Conservation (phyloP, 2,113 vertebrate genomes). For the Puffinus mauretanicus region DNA sequence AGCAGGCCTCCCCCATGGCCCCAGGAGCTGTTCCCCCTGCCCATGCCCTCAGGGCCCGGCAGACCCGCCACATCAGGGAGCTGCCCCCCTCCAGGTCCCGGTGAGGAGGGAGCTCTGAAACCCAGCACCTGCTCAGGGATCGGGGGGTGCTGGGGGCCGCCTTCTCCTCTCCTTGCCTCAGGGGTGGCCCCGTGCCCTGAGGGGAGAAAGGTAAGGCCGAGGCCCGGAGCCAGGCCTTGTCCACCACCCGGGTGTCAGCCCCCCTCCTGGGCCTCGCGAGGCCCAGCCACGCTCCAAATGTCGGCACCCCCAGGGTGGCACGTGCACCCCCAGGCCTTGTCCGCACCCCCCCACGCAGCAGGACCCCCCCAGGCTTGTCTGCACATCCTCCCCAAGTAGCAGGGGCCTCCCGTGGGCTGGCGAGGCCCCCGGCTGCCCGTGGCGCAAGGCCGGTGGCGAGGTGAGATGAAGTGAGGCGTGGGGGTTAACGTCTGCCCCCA, state of each 20-base stretch:
- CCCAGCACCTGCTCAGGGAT: neutral
- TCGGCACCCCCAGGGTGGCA: neutral
- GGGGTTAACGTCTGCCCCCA: neutral
- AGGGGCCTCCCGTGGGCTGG: neutral
- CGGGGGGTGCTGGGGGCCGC: rapidly evolving
- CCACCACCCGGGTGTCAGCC: rapidly evolving
- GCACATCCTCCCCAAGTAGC: rapidly evolving
- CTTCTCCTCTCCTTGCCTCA: neutral
- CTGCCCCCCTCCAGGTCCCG: neutral
- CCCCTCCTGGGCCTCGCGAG: rapidly evolving
- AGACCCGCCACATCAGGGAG: neutral
- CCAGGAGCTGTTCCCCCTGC: neutral
- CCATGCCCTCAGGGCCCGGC: neutral
- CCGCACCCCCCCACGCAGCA: neutral
- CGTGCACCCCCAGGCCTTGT: too few relatives aligned
- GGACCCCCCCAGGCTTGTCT: neutral
- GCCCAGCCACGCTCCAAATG: neutral
- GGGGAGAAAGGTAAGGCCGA: neutral
- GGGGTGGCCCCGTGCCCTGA: rapidly evolving
- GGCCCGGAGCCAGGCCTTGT: rapidly evolving
- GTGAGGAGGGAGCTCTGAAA: neutral
- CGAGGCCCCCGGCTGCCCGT: rapidly evolving
- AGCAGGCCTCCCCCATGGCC: neutral
- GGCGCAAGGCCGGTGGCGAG: neutral
- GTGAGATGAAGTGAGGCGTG: rapidly evolving